A percentile compares a stretch with the other conserved stretches of the same genome.
Evolutionary conservation across 2,113 vertebrate species (phyloP).

Genomic region (Callipepla californica): DNA sequence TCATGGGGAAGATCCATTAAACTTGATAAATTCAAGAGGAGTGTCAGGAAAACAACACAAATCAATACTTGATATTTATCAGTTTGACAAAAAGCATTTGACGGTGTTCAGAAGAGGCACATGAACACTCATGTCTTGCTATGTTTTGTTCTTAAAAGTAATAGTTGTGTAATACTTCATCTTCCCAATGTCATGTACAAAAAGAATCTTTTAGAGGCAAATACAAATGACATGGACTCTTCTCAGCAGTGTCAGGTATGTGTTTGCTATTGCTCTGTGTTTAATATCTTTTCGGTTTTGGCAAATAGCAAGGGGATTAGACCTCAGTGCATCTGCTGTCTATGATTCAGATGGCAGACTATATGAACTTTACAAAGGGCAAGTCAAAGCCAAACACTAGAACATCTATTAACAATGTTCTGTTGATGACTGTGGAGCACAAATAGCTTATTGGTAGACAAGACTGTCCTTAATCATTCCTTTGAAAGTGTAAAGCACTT

Average conservation of each 20-base stretch:
- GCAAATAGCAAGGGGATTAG: constrained; percentile 17
- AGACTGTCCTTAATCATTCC: constrained; percentile 30
- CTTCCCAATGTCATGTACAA: not conserved
- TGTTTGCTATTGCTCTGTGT: not conserved
- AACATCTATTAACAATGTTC: constrained; percentile 52
- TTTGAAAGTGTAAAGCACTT: constrained; percentile 25
- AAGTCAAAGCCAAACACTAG: constrained; percentile 57
- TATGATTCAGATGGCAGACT: constrained; percentile 50
- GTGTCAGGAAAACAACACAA: constrained; percentile 55
- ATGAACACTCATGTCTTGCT: not conserved
- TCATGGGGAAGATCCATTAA: constrained; percentile 43
- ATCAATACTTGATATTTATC: constrained; percentile 67
- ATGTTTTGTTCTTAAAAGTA: constrained; percentile 8
- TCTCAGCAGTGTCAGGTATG: not conserved
- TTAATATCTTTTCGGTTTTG: constrained; percentile 23
- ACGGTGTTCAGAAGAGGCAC: not conserved
- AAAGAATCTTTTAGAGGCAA: not conserved
- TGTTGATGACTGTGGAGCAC: constrained; percentile 42
- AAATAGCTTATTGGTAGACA: constrained; percentile 44
- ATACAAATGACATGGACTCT: not conserved
- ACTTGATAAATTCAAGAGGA: constrained; percentile 55
- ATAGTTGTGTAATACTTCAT: not conserved
- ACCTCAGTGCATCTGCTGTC: constrained; percentile 5
- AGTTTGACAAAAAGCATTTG: constrained; percentile 59
- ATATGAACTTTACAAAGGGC: constrained; percentile 53